A percentile compares a stretch with the other conserved stretches of the same genome.
Conservation (phyloP, 2,888 invertebrate species). For the Apotomis turbidana region DNA sequence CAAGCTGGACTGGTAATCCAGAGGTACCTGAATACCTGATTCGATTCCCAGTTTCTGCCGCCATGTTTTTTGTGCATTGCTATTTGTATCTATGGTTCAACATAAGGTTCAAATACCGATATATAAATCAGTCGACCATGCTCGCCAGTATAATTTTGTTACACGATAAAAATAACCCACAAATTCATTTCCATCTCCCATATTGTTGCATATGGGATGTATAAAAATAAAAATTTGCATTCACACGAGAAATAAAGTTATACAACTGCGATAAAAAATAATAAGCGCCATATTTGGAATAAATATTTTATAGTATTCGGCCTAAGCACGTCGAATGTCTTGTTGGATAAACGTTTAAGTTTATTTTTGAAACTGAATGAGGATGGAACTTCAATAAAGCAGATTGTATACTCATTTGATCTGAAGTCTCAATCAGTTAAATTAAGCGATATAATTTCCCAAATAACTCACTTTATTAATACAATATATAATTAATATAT, state of each 20-base stretch:
- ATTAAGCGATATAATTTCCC: too few relatives aligned
- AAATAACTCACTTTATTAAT: too few relatives aligned
- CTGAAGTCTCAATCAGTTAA: too few relatives aligned
- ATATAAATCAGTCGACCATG: slow-evolving; percentile 7
- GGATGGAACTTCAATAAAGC: not conserved
- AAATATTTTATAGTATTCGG: not conserved
- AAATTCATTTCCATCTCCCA: not conserved
- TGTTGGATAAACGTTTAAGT: not conserved
- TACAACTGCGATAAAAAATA: not conserved
- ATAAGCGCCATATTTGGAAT: not conserved
- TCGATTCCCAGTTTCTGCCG: too few relatives aligned
- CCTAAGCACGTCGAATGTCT: not conserved
- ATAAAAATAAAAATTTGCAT: not conserved
- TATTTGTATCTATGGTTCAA: not conserved
- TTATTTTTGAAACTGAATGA: not conserved
- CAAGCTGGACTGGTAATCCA: too few relatives aligned
- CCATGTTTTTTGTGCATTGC: too few relatives aligned
- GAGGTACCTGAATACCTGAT: too few relatives aligned
- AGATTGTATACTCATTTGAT: too few relatives aligned
- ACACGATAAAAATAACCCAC: slow-evolving; percentile 5
- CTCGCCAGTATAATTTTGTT: not conserved
- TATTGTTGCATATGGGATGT: not conserved
- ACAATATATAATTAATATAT: too few relatives aligned
- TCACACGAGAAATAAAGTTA: not conserved
- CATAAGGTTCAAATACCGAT: not conserved